phyloP scores from a whole-genome alignment of 2,888 invertebrate genomes.

The Microplitis manilae region DNA sequence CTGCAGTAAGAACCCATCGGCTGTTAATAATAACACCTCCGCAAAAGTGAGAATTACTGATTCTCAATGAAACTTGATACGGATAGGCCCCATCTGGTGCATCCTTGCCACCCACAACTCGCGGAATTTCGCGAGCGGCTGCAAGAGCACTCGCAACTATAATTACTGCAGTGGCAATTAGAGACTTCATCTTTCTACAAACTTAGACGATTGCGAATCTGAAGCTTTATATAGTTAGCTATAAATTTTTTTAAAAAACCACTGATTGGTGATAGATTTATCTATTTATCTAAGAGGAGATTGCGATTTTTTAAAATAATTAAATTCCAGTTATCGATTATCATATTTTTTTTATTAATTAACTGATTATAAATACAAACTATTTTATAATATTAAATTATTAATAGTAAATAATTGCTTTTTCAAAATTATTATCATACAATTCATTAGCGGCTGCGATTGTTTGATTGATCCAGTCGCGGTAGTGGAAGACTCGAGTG shows the following conservation, averaged over 20 bases:
- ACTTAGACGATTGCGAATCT: too few species aligned
- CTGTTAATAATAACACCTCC: slow-evolving; percentile 14
- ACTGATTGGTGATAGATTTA: too few species aligned
- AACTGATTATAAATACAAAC: too few species aligned
- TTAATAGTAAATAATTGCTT: not conserved
- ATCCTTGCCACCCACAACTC: slow-evolving; percentile 10
- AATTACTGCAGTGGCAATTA: not conserved
- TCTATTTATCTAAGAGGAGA: too few species aligned
- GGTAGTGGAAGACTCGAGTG: slow-evolving; percentile 15
- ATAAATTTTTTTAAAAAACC: too few species aligned
- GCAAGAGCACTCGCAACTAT: not conserved
- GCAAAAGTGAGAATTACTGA: not conserved
- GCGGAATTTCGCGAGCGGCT: not conserved
- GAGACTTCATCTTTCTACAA: not conserved
- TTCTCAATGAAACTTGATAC: slow-evolving; percentile 18
- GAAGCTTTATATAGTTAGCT: too few species aligned
- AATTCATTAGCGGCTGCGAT: not conserved
- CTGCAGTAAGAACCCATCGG: slow-evolving; percentile 13
- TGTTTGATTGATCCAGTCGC: slow-evolving; percentile 11
- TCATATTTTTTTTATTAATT: too few species aligned
- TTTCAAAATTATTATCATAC: not conserved
- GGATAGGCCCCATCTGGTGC: not conserved
- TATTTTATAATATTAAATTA: too few species aligned
- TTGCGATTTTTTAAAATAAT: too few species aligned
- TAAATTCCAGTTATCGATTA: too few species aligned